These are phyloP conservation scores for Pipistrellus pygmaeus DNA, from an alignment of 2,797 vertebrate genomes.

Conservation along the genomic window DNA sequence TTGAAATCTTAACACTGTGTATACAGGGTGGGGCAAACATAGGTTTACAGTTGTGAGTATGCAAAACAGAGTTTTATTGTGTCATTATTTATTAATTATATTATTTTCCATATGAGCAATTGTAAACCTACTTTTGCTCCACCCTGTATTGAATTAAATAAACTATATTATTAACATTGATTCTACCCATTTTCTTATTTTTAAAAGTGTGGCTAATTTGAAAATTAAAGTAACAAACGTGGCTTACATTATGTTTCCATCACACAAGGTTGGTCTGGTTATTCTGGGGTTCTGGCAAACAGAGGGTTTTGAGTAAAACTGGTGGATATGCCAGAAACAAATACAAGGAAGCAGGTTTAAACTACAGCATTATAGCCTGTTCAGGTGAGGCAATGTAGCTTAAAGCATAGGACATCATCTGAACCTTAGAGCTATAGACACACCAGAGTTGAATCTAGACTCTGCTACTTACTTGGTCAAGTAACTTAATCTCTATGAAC, in stretches of 20 bases:
- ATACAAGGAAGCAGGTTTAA: neutral
- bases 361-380: neutral
- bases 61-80: neutral
- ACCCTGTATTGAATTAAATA: neutral
- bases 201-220: neutral
- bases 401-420: neutral
- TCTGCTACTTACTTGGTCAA: neutral
- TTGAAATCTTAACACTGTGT: neutral
- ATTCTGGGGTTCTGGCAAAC: neutral
- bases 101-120: too few relatives aligned
- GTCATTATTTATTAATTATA: neutral
- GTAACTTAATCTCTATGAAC: neutral
- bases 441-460: neutral
- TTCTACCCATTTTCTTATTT: constrained; percentile 28
- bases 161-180: constrained; percentile 3
- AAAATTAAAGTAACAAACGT: neutral
- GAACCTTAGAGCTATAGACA: neutral
- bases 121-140: neutral
- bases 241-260: neutral
- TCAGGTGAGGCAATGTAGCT: neutral
- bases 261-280: neutral
- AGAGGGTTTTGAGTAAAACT: neutral
- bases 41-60: neutral
- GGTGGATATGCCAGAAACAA: neutral
- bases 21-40: neutral